Evolutionary conservation across 2,113 vertebrate species (phyloP).

Genomic region (Sturnira hondurensis): DNA sequence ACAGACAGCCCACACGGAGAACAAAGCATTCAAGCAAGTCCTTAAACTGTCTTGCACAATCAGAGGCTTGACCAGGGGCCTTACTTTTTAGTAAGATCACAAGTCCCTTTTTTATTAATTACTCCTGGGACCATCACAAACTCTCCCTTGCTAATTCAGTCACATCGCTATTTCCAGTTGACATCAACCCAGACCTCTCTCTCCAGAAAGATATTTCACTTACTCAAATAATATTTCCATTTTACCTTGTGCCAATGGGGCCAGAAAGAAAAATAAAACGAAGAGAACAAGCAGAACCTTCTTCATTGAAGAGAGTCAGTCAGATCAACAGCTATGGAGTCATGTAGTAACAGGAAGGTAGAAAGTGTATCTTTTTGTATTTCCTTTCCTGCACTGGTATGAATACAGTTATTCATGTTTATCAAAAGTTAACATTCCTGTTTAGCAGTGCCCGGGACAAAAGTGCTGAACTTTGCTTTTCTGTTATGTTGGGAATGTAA

Average conservation of each 20-base stretch:
- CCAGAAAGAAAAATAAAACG: constrained; percentile 29
- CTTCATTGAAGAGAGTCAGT: neutral
- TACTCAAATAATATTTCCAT: neutral
- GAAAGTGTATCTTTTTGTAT: neutral
- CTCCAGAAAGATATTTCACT: neutral
- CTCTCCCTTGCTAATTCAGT: neutral
- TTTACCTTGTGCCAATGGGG: constrained; percentile 37
- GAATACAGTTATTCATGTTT: neutral
- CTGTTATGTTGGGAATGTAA: constrained; percentile 2
- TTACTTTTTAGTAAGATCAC: neutral
- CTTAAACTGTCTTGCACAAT: neutral
- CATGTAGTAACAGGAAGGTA: neutral
- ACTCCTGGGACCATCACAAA: neutral
- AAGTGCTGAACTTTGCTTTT: neutral
- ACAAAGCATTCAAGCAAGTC: neutral
- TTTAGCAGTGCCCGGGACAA: constrained; percentile 6
- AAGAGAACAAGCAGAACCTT: constrained; percentile 11
- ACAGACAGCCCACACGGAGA: neutral
- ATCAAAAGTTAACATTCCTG: neutral
- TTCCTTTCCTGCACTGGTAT: neutral
- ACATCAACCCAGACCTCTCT: neutral
- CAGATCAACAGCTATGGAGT: neutral
- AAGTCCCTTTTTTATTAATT: neutral
- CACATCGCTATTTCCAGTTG: neutral
- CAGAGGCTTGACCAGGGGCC: neutral